Conservation (phyloP, 2,113 vertebrate species). For the Potamarius usumacintae region DNA sequence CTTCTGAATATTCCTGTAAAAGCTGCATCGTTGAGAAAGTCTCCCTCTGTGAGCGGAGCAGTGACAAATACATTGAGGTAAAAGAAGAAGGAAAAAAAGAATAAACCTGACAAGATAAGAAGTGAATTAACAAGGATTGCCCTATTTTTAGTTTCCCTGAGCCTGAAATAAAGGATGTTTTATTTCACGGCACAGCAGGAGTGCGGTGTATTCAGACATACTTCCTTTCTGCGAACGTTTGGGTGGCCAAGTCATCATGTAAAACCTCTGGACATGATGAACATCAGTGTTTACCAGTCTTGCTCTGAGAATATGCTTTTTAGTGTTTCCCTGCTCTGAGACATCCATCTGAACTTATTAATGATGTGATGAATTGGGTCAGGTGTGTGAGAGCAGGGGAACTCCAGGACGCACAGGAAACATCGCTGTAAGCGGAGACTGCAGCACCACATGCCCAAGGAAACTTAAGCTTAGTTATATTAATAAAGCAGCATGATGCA, state of each 20-base stretch:
- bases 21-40: background rate
- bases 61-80: background rate
- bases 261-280: background rate
- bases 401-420: slow-evolving; percentile 21
- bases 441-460: slow-evolving; percentile 12
- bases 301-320: background rate
- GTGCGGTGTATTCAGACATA: background rate
- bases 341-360: background rate
- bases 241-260: background rate
- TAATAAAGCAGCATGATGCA: slow-evolving; percentile 48
- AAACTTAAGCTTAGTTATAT: slow-evolving; percentile 35
- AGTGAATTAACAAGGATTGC: background rate
- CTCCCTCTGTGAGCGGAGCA: background rate
- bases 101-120: background rate
- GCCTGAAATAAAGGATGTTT: background rate
- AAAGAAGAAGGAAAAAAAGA: background rate
- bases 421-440: background rate
- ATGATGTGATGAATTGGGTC: background rate
- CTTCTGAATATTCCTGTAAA: background rate
- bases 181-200: background rate
- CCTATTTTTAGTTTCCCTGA: background rate
- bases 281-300: background rate
- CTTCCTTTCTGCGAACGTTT: background rate
- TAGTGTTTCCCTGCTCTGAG: background rate
- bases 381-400: slow-evolving; percentile 18